phyloP scores from a whole-genome alignment of 2,888 invertebrate genomes.

The Eumerus sabulonum region DNA sequence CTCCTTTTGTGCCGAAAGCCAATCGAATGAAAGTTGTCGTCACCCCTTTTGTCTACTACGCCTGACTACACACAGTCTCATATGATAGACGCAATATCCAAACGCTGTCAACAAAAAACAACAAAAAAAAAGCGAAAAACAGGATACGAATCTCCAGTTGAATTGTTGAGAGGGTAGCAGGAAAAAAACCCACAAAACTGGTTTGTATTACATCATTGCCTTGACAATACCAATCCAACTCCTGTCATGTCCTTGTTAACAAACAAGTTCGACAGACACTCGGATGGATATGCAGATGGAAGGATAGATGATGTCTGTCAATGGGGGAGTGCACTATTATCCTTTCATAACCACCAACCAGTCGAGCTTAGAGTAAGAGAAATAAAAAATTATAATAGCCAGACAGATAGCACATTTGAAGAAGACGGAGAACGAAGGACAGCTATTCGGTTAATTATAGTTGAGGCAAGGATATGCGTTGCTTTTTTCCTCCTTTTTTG shows the following conservation, averaged over 20 bases:
- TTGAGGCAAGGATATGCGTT: slow-evolving; percentile 21
- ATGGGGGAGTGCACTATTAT: slow-evolving; percentile 28
- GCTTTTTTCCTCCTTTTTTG: slow-evolving; percentile 18
- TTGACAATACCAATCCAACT: slow-evolving; percentile 64
- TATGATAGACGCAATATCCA: slow-evolving; percentile 34
- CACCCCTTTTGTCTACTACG: slow-evolving; percentile 55
- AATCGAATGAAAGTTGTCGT: slow-evolving; percentile 64
- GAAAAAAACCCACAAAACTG: slow-evolving; percentile 32
- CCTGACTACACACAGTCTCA: slow-evolving; percentile 32
- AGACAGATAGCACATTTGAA: neutral
- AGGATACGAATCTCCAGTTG: slow-evolving; percentile 32
- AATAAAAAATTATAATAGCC: neutral
- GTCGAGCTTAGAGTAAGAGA: neutral
- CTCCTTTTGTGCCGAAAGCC: slow-evolving; percentile 39
- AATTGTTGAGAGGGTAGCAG: slow-evolving; percentile 46
- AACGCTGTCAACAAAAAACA: slow-evolving; percentile 14
- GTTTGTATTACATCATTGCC: slow-evolving; percentile 64
- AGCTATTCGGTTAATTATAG: slow-evolving; percentile 32
- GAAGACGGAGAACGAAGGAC: slow-evolving; percentile 44
- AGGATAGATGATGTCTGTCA: slow-evolving; percentile 17
- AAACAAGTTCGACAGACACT: slow-evolving; percentile 35
- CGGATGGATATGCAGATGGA: slow-evolving; percentile 25
- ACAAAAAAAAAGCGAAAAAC: slow-evolving; percentile 12
- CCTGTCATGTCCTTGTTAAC: slow-evolving; percentile 63
- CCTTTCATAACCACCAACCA: slow-evolving; percentile 52